Evolutionary conservation across 1,140 invertebrate species (phyloP).

Genomic region (Pollicipes pollicipes): DNA sequence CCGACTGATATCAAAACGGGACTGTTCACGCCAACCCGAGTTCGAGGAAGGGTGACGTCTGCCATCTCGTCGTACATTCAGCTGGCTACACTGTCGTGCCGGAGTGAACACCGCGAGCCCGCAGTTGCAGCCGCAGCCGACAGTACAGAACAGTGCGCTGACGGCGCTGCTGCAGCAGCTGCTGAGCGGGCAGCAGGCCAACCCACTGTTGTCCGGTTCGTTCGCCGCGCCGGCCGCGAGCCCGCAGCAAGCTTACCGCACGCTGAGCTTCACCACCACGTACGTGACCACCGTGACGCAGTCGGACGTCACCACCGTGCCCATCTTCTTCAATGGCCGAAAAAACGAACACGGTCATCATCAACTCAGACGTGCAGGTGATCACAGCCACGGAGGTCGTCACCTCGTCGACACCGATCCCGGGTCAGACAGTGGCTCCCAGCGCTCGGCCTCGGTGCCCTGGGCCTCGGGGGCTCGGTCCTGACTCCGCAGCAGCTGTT

Average conservation of each 20-base stretch:
- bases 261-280: constrained; percentile 61
- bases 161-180: constrained; percentile 66
- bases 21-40: constrained; percentile 63
- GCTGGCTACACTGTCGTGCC: constrained; percentile 61
- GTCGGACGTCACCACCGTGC: constrained; percentile 60
- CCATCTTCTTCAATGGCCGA: constrained; percentile 71
- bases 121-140: constrained; percentile 36
- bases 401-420: constrained; percentile 31
- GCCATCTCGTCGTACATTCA: constrained; percentile 67
- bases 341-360: constrained; percentile 71
- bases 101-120: constrained; percentile 64
- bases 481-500: constrained; percentile 9
- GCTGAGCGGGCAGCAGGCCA: constrained; percentile 25
- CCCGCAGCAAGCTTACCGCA: constrained; percentile 52
- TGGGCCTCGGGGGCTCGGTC: background rate
- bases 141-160: constrained; percentile 42
- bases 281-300: constrained; percentile 80
- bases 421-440: background rate
- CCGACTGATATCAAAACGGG: constrained; percentile 61
- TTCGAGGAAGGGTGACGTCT: constrained; percentile 35
- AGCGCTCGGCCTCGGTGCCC: background rate
- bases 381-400: constrained; percentile 79
- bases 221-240: constrained; percentile 24
- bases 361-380: constrained; percentile 56
- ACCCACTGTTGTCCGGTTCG: constrained; percentile 13